Percentiles rank a stretch among this genome's conserved stretches.
Evolutionary conservation across 2,888 invertebrate species (phyloP).

Genomic region (Alloplasta piceator): DNA sequence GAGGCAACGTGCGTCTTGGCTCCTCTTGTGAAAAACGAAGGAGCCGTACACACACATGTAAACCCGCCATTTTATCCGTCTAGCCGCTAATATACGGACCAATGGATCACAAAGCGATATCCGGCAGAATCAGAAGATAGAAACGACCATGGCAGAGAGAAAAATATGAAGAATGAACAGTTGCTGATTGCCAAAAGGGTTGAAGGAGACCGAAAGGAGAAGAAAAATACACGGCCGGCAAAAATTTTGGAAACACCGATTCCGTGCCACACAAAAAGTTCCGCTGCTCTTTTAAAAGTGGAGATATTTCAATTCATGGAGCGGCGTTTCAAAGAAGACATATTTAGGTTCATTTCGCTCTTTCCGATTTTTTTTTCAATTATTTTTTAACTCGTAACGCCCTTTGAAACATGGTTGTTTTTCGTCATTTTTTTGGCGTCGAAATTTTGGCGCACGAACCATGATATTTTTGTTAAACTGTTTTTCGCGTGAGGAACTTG

Average conservation of each 20-base stretch:
- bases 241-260: not conserved
- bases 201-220: not conserved
- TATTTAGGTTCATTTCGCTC: no score
- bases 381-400: no score
- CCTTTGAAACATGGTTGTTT: no score
- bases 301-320: no score
- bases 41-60: not conserved
- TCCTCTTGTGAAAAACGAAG: slow-evolving; percentile 8
- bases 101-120: slow-evolving; percentile 63
- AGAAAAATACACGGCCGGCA: not conserved
- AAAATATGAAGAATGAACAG: slow-evolving; percentile 39
- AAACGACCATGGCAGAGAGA: slow-evolving; percentile 32
- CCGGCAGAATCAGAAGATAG: slow-evolving; percentile 53
- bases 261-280: no score
- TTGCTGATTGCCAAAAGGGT: slow-evolving; percentile 5
- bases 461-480: no score
- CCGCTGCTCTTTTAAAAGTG: no score
- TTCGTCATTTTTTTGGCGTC: no score
- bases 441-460: no score
- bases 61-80: slow-evolving; percentile 32
- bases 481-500: no score
- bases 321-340: no score
- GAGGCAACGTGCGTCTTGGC: not conserved
- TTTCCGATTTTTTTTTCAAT: no score
- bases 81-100: slow-evolving; percentile 55